A percentile compares a stretch with the other conserved stretches of the same genome.
Evolutionary conservation across 2,797 vertebrate species (phyloP).

Genomic region (Threskiornis aethiopicus): DNA sequence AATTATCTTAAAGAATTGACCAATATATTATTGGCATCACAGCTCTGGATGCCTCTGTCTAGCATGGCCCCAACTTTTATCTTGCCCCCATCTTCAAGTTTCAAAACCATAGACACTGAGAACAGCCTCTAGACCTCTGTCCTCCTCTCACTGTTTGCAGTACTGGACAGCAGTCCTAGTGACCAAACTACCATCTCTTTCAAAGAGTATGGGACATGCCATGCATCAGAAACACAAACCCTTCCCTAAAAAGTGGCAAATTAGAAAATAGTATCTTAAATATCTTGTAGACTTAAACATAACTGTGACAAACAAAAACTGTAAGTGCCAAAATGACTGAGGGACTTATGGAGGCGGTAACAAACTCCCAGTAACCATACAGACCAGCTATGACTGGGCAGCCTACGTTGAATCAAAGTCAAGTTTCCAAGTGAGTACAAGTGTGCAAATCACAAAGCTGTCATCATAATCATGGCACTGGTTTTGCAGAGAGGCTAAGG

Average conservation of each 20-base stretch:
- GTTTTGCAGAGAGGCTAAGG: not conserved
- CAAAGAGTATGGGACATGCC: not conserved
- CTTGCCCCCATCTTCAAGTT: not conserved
- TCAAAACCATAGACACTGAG: not conserved
- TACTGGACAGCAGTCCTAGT: not conserved
- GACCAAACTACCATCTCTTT: not conserved
- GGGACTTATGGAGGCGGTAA: not conserved
- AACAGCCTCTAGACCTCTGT: not conserved
- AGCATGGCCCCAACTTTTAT: not conserved
- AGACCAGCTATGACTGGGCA: not conserved
- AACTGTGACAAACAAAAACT: not conserved
- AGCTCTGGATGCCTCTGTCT: not conserved
- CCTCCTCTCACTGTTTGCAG: not conserved
- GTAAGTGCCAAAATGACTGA: not conserved
- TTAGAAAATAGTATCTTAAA: not conserved
- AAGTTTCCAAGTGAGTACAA: not conserved
- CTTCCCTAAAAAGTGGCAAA: not conserved
- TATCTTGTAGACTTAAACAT: not conserved
- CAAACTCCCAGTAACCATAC: not conserved
- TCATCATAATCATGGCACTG: not conserved
- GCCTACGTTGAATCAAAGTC: not conserved
- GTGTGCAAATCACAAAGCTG: not conserved
- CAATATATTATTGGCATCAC: not conserved
- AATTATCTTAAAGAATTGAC: not conserved
- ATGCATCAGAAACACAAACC: not conserved